phyloP scores from a whole-genome alignment of 2,888 invertebrate genomes.

The Metalampra italica region DNA sequence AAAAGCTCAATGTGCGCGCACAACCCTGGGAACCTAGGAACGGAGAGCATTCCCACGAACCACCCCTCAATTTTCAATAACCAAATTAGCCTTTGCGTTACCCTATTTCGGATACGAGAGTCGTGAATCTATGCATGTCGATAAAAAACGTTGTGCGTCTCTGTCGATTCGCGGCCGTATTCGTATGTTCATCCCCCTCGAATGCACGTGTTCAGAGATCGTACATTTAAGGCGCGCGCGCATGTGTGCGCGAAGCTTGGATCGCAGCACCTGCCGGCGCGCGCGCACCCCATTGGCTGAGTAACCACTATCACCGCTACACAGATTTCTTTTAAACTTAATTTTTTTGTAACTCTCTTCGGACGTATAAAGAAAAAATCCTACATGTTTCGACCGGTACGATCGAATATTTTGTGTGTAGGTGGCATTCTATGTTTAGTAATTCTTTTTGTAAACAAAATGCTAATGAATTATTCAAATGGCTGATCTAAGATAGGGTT shows the following conservation, averaged over 20 bases:
- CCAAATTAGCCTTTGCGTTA: slow-evolving; percentile 80
- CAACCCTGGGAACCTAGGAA: slow-evolving; percentile 82
- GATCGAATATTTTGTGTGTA: slow-evolving; percentile 68
- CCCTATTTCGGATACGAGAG: slow-evolving; percentile 78
- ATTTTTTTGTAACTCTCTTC: slow-evolving; percentile 70
- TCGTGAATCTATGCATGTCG: slow-evolving; percentile 76
- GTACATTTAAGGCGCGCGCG: slow-evolving; percentile 59
- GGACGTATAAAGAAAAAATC: slow-evolving; percentile 68
- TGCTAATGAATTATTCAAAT: slow-evolving; percentile 57
- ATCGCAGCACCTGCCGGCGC: slow-evolving; percentile 70
- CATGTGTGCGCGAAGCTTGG: slow-evolving; percentile 57
- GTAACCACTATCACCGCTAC: slow-evolving; percentile 71
- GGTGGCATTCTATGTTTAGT: slow-evolving; percentile 69
- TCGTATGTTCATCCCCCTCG: slow-evolving; percentile 69
- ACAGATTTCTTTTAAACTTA: slow-evolving; percentile 75
- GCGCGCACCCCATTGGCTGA: slow-evolving; percentile 71
- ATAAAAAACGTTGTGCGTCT: slow-evolving; percentile 68
- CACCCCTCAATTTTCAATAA: slow-evolving; percentile 80
- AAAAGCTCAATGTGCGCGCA: slow-evolving; percentile 76
- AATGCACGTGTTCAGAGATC: slow-evolving; percentile 78
- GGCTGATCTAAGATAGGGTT: slow-evolving; percentile 37
- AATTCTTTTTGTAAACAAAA: slow-evolving; percentile 63
- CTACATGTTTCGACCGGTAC: slow-evolving; percentile 74
- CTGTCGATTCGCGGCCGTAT: slow-evolving; percentile 32
- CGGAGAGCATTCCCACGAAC: slow-evolving; percentile 83